Evolutionary conservation across 2,113 vertebrate genomes (phyloP).

Genomic region (Gopherus flavomarginatus): DNA sequence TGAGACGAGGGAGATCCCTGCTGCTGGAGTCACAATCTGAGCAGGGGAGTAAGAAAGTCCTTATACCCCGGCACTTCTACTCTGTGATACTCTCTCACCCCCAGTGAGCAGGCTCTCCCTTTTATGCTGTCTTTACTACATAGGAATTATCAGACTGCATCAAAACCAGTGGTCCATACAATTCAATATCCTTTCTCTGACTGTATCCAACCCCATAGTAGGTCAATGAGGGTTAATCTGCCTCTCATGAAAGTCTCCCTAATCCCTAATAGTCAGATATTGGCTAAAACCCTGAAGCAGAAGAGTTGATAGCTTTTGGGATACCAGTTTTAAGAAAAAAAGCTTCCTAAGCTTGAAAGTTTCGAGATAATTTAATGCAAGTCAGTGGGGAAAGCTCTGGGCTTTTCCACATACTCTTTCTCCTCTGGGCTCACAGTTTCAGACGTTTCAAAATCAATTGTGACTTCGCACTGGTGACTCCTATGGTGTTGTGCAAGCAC

Average conservation of each 20-base stretch:
- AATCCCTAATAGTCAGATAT: not conserved
- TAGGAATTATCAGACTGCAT: not conserved
- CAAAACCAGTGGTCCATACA: not conserved
- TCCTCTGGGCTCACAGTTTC: not conserved
- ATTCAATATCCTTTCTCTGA: not conserved
- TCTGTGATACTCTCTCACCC: not conserved
- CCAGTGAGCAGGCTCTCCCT: not conserved
- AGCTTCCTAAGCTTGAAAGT: not conserved
- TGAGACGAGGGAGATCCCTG: not conserved
- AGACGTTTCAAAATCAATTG: not conserved
- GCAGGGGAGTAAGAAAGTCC: fast-evolving
- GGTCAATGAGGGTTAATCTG: not conserved
- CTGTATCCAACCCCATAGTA: not conserved
- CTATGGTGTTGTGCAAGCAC: not conserved
- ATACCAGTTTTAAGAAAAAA: not conserved
- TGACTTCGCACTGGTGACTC: not conserved
- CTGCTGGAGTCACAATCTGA: not conserved
- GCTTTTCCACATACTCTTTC: not conserved
- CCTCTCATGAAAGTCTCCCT: not conserved
- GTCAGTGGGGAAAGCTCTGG: not conserved
- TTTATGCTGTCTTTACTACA: not conserved
- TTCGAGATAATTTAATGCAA: not conserved
- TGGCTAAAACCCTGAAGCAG: not conserved
- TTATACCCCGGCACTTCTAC: not conserved
- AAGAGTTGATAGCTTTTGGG: fast-evolving